phyloP scores from a whole-genome alignment of 2,113 vertebrate species.

The Syngnathus scovelli region DNA sequence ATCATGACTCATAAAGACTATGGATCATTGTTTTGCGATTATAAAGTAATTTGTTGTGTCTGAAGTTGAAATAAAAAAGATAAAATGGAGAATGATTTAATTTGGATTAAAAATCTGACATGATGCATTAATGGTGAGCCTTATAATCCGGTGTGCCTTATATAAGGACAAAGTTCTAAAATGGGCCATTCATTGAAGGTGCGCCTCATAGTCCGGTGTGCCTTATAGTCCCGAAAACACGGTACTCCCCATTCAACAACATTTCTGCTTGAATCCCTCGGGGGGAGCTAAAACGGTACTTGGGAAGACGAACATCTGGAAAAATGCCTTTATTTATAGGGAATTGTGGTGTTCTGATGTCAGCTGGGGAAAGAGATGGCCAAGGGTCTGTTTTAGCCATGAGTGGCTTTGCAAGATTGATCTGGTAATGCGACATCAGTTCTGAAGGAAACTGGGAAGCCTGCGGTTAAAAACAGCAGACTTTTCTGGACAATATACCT shows the following conservation, averaged over 20 bases:
- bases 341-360: slow-evolving; percentile 13
- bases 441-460: slow-evolving; percentile 29
- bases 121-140: too few relatives aligned
- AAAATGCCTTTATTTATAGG: slow-evolving; percentile 9
- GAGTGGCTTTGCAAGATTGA: slow-evolving; percentile 12
- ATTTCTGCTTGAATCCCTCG: slow-evolving; percentile 21
- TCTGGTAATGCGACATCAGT: slow-evolving; percentile 44
- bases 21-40: too few relatives aligned
- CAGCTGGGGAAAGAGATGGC: slow-evolving; percentile 44
- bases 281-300: slow-evolving; percentile 13
- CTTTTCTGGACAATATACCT: slow-evolving; percentile 8
- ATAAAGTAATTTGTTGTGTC: too few relatives aligned
- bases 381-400: slow-evolving; percentile 50
- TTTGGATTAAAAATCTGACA: too few relatives aligned
- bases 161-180: too few relatives aligned
- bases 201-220: too few relatives aligned
- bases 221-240: too few relatives aligned
- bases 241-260: slow-evolving; percentile 16
- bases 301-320: slow-evolving; percentile 14
- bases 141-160: too few relatives aligned
- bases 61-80: too few relatives aligned
- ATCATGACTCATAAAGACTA: too few relatives aligned
- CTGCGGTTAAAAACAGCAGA: slow-evolving; percentile 18
- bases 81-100: too few relatives aligned
- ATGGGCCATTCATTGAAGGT: too few relatives aligned